A percentile compares a stretch with the other conserved stretches of the same genome.
These are phyloP conservation scores for Taenaris catops DNA, from an alignment of 2,888 invertebrate species.

Conservation along the genomic window DNA sequence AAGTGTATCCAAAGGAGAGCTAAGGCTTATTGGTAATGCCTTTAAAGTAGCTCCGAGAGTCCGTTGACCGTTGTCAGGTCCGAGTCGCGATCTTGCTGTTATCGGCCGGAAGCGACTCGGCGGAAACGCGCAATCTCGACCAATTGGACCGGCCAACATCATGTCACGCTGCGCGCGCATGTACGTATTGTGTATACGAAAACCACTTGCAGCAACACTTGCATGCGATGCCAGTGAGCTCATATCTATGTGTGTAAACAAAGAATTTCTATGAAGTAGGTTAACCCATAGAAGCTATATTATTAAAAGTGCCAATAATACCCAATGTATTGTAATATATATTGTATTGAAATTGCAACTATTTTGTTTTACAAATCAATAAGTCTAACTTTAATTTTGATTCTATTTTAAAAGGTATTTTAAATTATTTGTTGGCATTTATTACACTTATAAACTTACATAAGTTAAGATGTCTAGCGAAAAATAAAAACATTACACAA, in stretches of 20 bases:
- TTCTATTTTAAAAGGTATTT: too few relatives aligned
- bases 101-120: conserved; percentile 67
- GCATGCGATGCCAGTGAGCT: conserved; percentile 12
- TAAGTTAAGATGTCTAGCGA: too few relatives aligned
- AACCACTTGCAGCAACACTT: conserved; percentile 32
- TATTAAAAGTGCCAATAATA: too few relatives aligned
- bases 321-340: too few relatives aligned
- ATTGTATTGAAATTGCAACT: too few relatives aligned
- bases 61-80: conserved; percentile 64
- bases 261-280: conserved; percentile 3
- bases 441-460: too few relatives aligned
- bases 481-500: too few relatives aligned
- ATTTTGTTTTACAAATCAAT: too few relatives aligned
- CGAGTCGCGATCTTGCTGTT: conserved; percentile 57
- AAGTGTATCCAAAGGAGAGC: conserved; percentile 13
- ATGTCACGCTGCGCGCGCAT: conserved; percentile 69
- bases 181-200: conserved; percentile 38
- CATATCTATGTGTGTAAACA: conserved; percentile 14
- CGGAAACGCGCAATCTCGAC: conserved; percentile 77
- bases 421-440: too few relatives aligned
- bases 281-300: too few relatives aligned
- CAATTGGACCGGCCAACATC: conserved; percentile 57
- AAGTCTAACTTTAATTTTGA: too few relatives aligned
- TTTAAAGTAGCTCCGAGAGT: conserved; percentile 32
- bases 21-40: conserved; percentile 13